Conservation (phyloP, 2,797 vertebrate genomes). For the Jordanella pulchra region DNA sequence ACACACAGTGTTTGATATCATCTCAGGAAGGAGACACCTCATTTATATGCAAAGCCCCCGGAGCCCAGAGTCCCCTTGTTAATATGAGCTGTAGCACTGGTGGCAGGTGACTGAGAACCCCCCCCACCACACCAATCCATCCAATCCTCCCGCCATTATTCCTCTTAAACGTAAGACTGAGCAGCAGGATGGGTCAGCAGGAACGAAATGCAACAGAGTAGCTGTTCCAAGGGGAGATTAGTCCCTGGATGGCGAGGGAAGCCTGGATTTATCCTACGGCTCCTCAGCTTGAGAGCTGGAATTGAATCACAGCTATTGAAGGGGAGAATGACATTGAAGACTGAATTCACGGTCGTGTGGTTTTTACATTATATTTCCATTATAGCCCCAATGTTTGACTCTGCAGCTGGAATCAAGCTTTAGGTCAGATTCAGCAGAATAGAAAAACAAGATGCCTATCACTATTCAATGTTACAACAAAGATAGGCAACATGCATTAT, state of each 20-base stretch:
- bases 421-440: slow-evolving; percentile 42
- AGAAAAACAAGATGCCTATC: neutral
- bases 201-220: slow-evolving; percentile 50
- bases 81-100: slow-evolving; percentile 58
- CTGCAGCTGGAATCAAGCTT: slow-evolving; percentile 33
- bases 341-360: slow-evolving; percentile 71
- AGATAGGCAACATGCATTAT: too few species aligned
- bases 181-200: slow-evolving; percentile 65
- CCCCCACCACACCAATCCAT: neutral
- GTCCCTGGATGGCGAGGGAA: slow-evolving; percentile 49
- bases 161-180: slow-evolving; percentile 47
- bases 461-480: too few species aligned
- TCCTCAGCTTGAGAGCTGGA: slow-evolving; percentile 56
- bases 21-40: slow-evolving; percentile 62
- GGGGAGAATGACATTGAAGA: slow-evolving; percentile 70
- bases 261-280: slow-evolving; percentile 65
- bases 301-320: slow-evolving; percentile 68
- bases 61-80: slow-evolving; percentile 66
- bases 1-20: slow-evolving; percentile 56
- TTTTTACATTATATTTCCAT: slow-evolving; percentile 73
- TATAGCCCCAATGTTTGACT: slow-evolving; percentile 37
- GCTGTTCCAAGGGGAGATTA: slow-evolving; percentile 67
- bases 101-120: slow-evolving; percentile 59
- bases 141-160: slow-evolving; percentile 2
- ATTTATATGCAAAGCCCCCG: slow-evolving; percentile 78